phyloP scores from a whole-genome alignment of 2,797 vertebrate species.

The Acridotheres tristis region DNA sequence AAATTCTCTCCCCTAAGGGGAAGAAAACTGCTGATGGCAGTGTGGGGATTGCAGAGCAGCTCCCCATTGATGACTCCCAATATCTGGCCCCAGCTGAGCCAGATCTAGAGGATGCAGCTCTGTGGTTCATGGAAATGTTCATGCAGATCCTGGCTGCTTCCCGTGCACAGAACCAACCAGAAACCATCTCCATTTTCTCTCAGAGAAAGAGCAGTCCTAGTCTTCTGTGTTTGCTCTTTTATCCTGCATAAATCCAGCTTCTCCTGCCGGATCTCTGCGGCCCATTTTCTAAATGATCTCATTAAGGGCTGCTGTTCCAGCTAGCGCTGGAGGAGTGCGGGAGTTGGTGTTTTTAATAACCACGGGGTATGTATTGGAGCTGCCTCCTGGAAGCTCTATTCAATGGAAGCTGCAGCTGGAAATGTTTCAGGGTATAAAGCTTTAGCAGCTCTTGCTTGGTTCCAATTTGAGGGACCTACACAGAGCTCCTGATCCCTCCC shows the following conservation, averaged over 20 bases:
- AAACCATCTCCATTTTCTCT: neutral
- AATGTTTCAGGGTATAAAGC: conserved; percentile 37
- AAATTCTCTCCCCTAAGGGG: neutral
- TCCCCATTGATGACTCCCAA: neutral
- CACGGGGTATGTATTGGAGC: neutral
- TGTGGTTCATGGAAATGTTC: fast-evolving
- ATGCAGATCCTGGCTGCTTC: neutral
- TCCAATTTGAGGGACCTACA: conserved; percentile 14
- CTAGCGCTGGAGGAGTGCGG: neutral
- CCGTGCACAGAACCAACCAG: neutral
- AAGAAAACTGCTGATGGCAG: neutral
- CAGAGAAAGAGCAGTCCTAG: neutral
- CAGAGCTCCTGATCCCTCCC: neutral
- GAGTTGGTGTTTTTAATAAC: conserved; percentile 51
- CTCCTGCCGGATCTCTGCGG: conserved; percentile 35
- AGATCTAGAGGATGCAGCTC: neutral
- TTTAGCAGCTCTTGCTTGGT: neutral
- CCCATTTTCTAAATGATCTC: conserved; percentile 38
- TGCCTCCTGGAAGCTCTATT: conserved; percentile 54
- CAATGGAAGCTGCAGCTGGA: conserved; percentile 58
- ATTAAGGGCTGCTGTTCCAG: conserved; percentile 40
- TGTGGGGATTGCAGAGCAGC: neutral
- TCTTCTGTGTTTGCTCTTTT: neutral
- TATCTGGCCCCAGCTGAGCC: fast-evolving
- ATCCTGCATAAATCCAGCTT: neutral